These are phyloP conservation scores for Lasius fuliginosus DNA, from an alignment of 2,888 invertebrate species.

Conservation along the genomic window DNA sequence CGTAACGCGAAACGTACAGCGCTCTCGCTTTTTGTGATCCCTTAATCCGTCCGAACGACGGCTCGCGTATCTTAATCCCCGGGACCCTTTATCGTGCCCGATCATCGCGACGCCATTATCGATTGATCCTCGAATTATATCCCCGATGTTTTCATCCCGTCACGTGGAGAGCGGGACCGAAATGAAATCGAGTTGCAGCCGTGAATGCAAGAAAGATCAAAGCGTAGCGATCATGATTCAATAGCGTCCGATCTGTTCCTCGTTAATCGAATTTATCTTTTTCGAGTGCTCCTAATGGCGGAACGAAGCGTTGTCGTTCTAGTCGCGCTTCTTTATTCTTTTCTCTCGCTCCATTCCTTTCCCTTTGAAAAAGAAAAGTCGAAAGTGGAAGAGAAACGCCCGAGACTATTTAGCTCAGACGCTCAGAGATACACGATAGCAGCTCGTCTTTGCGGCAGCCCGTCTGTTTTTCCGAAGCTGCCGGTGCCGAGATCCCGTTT, in stretches of 20 bases:
- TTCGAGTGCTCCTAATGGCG: slow-evolving; percentile 42
- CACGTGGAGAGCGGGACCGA: slow-evolving; percentile 6
- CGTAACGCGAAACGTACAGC: slow-evolving; percentile 17
- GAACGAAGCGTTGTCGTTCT: slow-evolving; percentile 58
- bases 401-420: slow-evolving; percentile 34
- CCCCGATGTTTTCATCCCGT: slow-evolving; percentile 58
- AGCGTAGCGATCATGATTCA: slow-evolving; percentile 68
- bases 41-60: slow-evolving; percentile 52
- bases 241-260: slow-evolving; percentile 73
- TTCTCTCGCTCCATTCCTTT: slow-evolving; percentile 1
- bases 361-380: slow-evolving; percentile 3
- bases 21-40: slow-evolving; percentile 39
- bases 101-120: slow-evolving; percentile 67
- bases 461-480: slow-evolving; percentile 23
- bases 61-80: slow-evolving; percentile 56
- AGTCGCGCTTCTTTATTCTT: slow-evolving; percentile 40
- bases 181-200: slow-evolving; percentile 61
- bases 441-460: slow-evolving; percentile 30
- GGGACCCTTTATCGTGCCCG: slow-evolving; percentile 57
- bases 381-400: slow-evolving; percentile 18
- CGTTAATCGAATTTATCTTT: slow-evolving; percentile 74
- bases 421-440: slow-evolving; percentile 36
- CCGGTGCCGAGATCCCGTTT: slow-evolving; percentile 17
- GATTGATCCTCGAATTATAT: slow-evolving; percentile 59
- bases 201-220: slow-evolving; percentile 68